A percentile compares a stretch with the other conserved stretches of the same genome.
Evolutionary conservation across 1,140 invertebrate genomes (phyloP).

Genomic region (Aricia agestis): DNA sequence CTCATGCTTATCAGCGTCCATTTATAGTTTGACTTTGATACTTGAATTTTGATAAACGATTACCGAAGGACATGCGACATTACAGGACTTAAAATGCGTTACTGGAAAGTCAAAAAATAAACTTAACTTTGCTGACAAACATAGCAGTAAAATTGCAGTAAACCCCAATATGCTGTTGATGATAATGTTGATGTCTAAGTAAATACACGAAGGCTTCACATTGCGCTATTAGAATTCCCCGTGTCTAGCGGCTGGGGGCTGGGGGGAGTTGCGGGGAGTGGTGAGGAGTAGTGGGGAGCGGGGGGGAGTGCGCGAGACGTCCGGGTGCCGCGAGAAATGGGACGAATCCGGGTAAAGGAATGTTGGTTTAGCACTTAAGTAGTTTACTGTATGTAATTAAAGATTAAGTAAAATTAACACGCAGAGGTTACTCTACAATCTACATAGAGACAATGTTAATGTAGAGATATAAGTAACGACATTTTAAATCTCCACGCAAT

Average conservation of each 20-base stretch:
- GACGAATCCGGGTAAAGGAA: conserved; percentile 10
- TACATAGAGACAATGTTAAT: neutral
- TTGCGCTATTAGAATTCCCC: conserved; percentile 43
- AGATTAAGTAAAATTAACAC: neutral
- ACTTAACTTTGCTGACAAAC: too few species aligned
- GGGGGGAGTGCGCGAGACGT: neutral
- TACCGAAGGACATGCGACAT: too few species aligned
- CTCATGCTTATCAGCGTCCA: too few species aligned
- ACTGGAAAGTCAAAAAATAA: too few species aligned
- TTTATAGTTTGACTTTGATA: too few species aligned
- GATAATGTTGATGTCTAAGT: conserved; percentile 25
- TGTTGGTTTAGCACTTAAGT: neutral
- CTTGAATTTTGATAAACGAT: too few species aligned
- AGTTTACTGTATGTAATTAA: neutral
- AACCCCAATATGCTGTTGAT: neutral
- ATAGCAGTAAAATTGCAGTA: too few species aligned
- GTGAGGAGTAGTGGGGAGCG: neutral
- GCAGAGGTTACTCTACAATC: neutral
- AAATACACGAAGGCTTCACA: conserved; percentile 33
- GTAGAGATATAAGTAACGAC: too few species aligned
- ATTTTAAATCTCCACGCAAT: too few species aligned
- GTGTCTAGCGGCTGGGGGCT: conserved; percentile 22
- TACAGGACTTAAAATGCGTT: too few species aligned
- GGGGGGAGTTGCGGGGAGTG: neutral
- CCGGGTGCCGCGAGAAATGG: conserved; percentile 17